Percentiles rank a stretch among this genome's conserved stretches.
phyloP scores from a whole-genome alignment of 2,797 vertebrate genomes.

The Malacoraja senta region DNA sequence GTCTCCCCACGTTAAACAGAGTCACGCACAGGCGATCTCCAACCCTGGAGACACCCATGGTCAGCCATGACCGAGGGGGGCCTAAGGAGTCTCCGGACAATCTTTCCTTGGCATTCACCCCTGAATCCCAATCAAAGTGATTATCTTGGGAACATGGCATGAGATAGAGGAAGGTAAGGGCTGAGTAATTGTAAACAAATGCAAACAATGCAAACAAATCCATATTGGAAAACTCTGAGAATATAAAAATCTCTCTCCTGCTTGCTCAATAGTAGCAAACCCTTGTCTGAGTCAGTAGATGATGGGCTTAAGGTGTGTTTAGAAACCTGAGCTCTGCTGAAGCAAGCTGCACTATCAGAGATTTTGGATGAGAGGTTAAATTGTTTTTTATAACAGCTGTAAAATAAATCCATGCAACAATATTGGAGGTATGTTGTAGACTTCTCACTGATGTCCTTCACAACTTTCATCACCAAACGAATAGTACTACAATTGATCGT shows the following conservation, averaged over 20 bases:
- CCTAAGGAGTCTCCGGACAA: not conserved
- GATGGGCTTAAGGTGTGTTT: not conserved
- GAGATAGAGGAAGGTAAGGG: not conserved
- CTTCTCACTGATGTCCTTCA: not conserved
- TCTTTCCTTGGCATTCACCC: not conserved
- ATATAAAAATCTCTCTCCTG: not conserved
- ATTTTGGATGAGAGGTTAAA: too few relatives aligned
- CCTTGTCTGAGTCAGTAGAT: not conserved
- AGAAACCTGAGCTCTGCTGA: not conserved
- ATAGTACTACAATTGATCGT: not conserved
- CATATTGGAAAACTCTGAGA: not conserved
- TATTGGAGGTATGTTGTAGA: not conserved
- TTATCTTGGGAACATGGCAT: not conserved
- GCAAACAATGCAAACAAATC: not conserved
- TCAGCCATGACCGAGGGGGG: too few relatives aligned
- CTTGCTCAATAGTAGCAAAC: not conserved
- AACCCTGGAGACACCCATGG: too few relatives aligned
- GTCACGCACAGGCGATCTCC: too few relatives aligned
- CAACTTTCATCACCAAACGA: not conserved
- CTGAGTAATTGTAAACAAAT: not conserved
- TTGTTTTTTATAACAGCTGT: too few relatives aligned
- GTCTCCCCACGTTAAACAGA: too few relatives aligned
- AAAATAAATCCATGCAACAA: not conserved
- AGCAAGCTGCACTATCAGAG: not conserved
- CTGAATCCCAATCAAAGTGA: not conserved